phyloP scores from a whole-genome alignment of 2,888 invertebrate genomes.

The Eurytoma californica region DNA sequence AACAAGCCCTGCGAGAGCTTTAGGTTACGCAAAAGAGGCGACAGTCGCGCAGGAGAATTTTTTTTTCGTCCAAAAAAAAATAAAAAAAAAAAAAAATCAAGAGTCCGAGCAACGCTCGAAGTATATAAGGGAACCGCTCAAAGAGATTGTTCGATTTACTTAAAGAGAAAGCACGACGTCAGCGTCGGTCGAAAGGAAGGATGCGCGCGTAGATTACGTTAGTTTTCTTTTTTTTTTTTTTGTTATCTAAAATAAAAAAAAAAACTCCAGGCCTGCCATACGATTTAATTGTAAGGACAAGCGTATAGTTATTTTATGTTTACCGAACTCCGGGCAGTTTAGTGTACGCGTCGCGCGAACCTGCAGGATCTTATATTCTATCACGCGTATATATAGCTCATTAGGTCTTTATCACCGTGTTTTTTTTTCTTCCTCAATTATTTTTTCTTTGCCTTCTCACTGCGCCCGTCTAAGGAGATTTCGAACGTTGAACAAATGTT shows the following conservation, averaged over 20 bases:
- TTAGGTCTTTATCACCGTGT: conserved; percentile 57
- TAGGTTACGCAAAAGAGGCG: too few species aligned
- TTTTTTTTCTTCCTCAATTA: conserved; percentile 13
- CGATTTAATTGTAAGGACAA: conserved; percentile 63
- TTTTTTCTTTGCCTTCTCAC: background rate
- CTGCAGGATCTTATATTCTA: conserved; percentile 40
- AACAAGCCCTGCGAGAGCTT: too few species aligned
- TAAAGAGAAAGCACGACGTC: conserved; percentile 58
- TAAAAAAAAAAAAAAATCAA: conserved; percentile 10
- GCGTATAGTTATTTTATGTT: conserved; percentile 44
- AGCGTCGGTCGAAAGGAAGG: conserved; percentile 1
- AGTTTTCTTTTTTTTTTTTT: conserved; percentile 53
- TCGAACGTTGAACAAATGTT: background rate
- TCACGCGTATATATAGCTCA: conserved; percentile 56
- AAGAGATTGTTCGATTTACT: conserved; percentile 71
- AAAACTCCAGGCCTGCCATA: conserved; percentile 69
- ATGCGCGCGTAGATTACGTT: conserved; percentile 4
- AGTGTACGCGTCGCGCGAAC: too few species aligned
- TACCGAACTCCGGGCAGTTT: background rate
- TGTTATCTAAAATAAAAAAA: conserved; percentile 57
- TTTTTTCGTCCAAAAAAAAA: background rate
- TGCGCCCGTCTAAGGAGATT: conserved; percentile 19
- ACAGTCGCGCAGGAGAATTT: too few species aligned
- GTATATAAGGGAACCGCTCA: conserved; percentile 43
- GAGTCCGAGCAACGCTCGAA: too few species aligned